These are phyloP conservation scores for Azemiops feae DNA, from an alignment of 2,113 vertebrate species.

Conservation along the genomic window DNA sequence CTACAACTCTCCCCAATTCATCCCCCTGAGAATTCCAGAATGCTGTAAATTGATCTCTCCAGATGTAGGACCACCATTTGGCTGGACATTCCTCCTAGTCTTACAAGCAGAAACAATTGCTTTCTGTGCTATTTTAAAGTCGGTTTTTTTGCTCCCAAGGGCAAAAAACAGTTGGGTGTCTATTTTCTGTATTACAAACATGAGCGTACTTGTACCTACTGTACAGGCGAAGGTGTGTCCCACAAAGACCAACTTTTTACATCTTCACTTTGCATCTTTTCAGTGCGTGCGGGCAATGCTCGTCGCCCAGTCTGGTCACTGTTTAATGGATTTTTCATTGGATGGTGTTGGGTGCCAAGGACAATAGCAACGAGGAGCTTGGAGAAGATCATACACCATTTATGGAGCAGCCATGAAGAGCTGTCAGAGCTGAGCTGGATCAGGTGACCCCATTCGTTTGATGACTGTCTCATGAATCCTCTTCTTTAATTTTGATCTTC, in stretches of 20 bases:
- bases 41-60: background rate
- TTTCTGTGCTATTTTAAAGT: background rate
- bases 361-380: background rate
- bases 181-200: background rate
- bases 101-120: background rate
- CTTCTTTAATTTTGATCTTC: background rate
- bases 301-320: background rate
- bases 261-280: background rate
- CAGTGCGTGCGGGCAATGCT: background rate
- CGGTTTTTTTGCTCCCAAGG: background rate
- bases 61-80: background rate
- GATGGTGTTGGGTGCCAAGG: background rate
- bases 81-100: background rate
- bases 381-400: background rate
- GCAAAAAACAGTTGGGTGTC: background rate
- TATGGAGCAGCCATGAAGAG: background rate
- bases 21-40: background rate
- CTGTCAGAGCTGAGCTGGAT: background rate
- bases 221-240: background rate
- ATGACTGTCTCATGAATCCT: background rate
- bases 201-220: background rate
- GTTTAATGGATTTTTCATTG: background rate
- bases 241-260: background rate
- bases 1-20: background rate
- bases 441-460: background rate